A percentile compares a stretch with the other conserved stretches of the same genome.
These are phyloP conservation scores for Bubo scandiacus DNA, from an alignment of 2,113 vertebrate genomes.

Conservation along the genomic window DNA sequence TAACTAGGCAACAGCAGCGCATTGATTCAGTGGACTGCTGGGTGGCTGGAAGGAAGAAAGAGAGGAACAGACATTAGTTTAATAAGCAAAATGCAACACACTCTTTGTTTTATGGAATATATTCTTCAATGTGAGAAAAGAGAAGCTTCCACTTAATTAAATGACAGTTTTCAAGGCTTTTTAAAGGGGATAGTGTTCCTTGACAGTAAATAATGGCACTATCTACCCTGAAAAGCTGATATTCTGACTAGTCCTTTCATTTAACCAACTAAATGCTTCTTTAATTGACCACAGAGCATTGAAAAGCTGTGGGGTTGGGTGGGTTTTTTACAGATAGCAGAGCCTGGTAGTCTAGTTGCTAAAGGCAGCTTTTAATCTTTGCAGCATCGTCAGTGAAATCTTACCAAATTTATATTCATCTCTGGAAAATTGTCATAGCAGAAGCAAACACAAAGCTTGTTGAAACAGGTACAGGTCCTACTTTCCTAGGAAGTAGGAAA, in stretches of 20 bases:
- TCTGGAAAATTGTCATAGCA: background rate
- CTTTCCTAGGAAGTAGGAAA: background rate
- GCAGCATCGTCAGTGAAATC: background rate
- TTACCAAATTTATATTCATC: background rate
- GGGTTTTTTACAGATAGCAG: background rate
- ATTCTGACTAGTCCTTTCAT: conserved; percentile 12
- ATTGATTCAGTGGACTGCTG: conserved; percentile 19
- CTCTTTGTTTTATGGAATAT: conserved; percentile 13
- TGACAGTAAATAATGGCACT: background rate
- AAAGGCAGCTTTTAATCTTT: background rate
- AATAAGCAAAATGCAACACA: background rate
- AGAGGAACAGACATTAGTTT: background rate
- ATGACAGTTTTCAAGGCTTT: conserved; percentile 6
- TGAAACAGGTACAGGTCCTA: background rate
- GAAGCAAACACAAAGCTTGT: conserved; percentile 15
- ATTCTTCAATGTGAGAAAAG: background rate
- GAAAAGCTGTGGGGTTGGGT: background rate
- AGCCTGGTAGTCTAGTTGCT: background rate
- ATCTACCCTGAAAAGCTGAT: background rate
- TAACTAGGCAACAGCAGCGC: conserved; percentile 1
- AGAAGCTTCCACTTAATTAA: background rate
- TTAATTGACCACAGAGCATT: background rate
- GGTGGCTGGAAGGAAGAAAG: background rate
- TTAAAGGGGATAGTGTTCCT: conserved; percentile 12
- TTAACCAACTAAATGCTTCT: conserved; percentile 19